Base-by-base conservation (phyloP, 2,797 vertebrate species). In the Lutjanus campechanus region DNA sequence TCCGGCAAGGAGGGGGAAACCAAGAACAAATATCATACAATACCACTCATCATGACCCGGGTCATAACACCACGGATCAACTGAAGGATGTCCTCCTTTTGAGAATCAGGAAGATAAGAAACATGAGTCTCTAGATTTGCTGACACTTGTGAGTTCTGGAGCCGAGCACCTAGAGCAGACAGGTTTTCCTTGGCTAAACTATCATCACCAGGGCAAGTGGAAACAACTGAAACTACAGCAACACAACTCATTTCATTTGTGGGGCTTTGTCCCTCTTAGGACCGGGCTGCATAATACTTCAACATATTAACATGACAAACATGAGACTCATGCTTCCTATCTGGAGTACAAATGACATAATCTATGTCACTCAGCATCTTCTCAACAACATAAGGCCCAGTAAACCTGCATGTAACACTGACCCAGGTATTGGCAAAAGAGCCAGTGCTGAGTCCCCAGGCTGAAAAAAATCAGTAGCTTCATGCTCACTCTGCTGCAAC, bases 91-190 rank as follows among this genome's bases (percentile, higher is more conserved):
- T 61, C 40, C 43, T 40, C 43, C 17, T 43, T 61, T 43, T 41
- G 17, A n/a, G 36, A 1, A 19, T 10, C 59, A 54, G 49, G 47
- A 22, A 61, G 40, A 61, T 61, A 19, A 61, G 11, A 61, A 11
- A 17, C 22, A 46, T 59, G 1, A 36, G 16, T 59, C 10, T 59
- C 55, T 44, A 59, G 43, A 53, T 68, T 50, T 15, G 29, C 7
- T 19, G 54, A 43, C 19, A 68, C 65, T 68, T 68, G 29, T 11
- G 66, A 55, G 22, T 69, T 44, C 15, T 22, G 51, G n/a, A 69
- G 43, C 15, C 19, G 20, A 55, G 66, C 51, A 55, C 66, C 29
- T 4, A 55, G 19, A 15, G 29, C 29, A 4, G 29, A 4, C 4
- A 4, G 2, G 29, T 29, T 29, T 29, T n/a, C n/a, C n/a, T n/a